A percentile compares a stretch with the other conserved stretches of the same genome.
phyloP scores from a whole-genome alignment of 2,113 vertebrate species.

The Damaliscus lunatus region DNA sequence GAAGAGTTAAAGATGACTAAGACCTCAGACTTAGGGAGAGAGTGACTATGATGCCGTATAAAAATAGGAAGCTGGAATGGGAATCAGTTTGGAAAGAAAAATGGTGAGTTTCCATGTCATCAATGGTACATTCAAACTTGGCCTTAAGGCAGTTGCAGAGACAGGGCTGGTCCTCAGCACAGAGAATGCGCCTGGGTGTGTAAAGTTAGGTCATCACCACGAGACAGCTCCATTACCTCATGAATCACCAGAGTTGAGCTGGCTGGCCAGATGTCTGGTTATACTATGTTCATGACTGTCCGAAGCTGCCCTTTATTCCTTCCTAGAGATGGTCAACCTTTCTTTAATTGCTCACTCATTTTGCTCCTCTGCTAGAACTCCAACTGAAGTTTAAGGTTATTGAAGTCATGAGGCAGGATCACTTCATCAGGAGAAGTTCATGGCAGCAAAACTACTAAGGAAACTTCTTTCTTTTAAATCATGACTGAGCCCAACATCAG shows the following conservation, averaged over 20 bases:
- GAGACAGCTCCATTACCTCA: not conserved
- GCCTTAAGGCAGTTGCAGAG: not conserved
- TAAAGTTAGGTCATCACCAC: not conserved
- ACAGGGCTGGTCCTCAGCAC: not conserved
- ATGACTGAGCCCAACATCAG: not conserved
- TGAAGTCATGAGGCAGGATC: not conserved
- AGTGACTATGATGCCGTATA: not conserved
- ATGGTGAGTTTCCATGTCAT: not conserved
- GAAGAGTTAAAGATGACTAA: not conserved
- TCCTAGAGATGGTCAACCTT: not conserved
- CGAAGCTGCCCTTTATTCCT: not conserved
- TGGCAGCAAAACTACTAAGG: not conserved
- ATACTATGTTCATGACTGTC: not conserved
- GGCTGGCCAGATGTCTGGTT: not conserved
- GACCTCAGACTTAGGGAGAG: not conserved
- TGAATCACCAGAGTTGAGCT: slow-evolving; percentile 34
- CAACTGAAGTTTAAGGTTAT: not conserved
- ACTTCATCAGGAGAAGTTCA: not conserved
- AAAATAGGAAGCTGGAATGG: not conserved
- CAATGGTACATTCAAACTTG: not conserved
- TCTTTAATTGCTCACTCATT: not conserved
- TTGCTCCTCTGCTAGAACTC: not conserved
- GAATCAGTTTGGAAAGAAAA: not conserved
- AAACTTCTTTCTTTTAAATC: not conserved
- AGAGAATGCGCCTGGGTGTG: not conserved